phyloP scores from a whole-genome alignment of 2,888 invertebrate species.

The Corbicula japonica region DNA sequence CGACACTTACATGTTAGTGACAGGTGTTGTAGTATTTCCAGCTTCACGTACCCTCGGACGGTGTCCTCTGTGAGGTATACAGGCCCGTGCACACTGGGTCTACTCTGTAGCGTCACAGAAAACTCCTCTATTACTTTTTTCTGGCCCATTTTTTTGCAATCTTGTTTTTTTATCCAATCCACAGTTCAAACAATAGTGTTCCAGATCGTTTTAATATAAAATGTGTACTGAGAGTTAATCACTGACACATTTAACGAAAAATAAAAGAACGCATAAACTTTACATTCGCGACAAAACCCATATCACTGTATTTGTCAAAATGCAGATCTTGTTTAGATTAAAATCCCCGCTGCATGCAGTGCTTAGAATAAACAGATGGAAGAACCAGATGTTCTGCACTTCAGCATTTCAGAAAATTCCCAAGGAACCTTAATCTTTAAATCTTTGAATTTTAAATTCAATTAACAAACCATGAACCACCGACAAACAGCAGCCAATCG shows the following conservation, averaged over 20 bases:
- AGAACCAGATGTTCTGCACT: no score
- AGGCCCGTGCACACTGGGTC: slow-evolving; percentile 29
- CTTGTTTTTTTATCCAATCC: background rate
- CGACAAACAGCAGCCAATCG: no score
- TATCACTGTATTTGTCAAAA: no score
- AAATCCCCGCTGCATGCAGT: no score
- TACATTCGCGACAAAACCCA: no score
- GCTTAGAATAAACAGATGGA: no score
- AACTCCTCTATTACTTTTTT: slow-evolving; percentile 44
- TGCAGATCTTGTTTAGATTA: no score
- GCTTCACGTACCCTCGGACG: slow-evolving; percentile 34
- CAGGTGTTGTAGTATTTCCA: slow-evolving; percentile 42
- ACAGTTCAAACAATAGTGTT: background rate
- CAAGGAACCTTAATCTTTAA: no score
- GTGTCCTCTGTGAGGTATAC: slow-evolving; percentile 45
- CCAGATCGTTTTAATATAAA: background rate
- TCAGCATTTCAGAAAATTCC: no score
- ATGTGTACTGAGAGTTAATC: background rate
- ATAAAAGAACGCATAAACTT: background rate
- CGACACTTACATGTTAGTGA: slow-evolving; percentile 50
- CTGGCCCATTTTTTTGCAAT: slow-evolving; percentile 22
- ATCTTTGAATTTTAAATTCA: no score
- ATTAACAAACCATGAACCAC: no score
- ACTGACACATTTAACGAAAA: background rate
- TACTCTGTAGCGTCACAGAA: slow-evolving; percentile 37